These are phyloP conservation scores for Clusia tigrina DNA, from an alignment of 2,888 invertebrate genomes.

Conservation along the genomic window DNA sequence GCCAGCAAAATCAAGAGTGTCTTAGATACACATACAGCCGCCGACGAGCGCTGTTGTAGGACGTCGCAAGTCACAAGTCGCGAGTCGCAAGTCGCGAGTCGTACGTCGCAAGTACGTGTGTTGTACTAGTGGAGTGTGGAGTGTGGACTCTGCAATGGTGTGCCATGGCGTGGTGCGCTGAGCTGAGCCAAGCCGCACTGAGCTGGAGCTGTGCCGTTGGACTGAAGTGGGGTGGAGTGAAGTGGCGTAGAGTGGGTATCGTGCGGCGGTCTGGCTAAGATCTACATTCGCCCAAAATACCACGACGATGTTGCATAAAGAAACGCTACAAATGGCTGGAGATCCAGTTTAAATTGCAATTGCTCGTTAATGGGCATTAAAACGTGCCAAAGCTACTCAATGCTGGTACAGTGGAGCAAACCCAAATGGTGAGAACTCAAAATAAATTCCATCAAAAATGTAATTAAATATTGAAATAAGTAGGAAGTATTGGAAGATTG, in stretches of 20 bases:
- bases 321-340: slow-evolving; percentile 58
- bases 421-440: not conserved
- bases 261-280: slow-evolving; percentile 30
- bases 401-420: slow-evolving; percentile 38
- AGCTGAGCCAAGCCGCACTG: no score
- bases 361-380: slow-evolving; percentile 63
- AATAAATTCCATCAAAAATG: no score
- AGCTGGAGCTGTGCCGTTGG: no score
- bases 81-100: no score
- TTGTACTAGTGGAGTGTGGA: no score
- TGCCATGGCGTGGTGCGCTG: no score
- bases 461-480: no score
- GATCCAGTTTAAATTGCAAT: slow-evolving; percentile 64
- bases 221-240: no score
- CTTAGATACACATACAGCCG: not conserved
- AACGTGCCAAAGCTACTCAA: slow-evolving; percentile 50
- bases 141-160: no score
- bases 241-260: not conserved
- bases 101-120: no score
- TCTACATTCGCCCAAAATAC: slow-evolving; percentile 56
- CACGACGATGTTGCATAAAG: slow-evolving; percentile 51
- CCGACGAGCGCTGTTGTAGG: not conserved
- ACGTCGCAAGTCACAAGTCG: no score
- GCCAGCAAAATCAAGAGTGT: slow-evolving; percentile 25
- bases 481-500: no score